Conservation (phyloP, 2,797 vertebrate species). For the Anguilla anguilla region DNA sequence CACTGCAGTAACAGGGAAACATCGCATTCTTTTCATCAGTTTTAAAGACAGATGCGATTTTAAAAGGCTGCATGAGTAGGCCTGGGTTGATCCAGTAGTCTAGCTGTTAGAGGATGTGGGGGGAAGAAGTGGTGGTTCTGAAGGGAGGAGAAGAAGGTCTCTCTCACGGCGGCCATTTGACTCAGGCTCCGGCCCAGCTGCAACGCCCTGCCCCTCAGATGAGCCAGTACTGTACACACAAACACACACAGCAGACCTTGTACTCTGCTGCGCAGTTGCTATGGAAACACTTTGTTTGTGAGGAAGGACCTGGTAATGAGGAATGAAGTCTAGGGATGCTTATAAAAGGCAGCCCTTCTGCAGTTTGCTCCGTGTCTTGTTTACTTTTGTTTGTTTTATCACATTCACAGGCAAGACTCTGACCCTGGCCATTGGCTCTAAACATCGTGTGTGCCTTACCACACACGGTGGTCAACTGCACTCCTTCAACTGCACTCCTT, state of each 20-base stretch:
- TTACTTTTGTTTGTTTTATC: conserved; percentile 26
- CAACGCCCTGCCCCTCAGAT: neutral
- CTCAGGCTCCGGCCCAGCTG: neutral
- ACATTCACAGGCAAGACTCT: conserved; percentile 17
- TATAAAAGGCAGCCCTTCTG: conserved; percentile 31
- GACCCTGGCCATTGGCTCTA: neutral
- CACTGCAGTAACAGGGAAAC: neutral
- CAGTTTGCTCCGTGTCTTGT: conserved; percentile 36
- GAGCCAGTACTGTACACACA: neutral
- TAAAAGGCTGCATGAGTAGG: neutral
- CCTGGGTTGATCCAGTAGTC: neutral
- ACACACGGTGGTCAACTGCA: conserved; percentile 16
- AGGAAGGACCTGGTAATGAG: conserved; percentile 58
- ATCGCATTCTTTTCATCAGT: neutral
- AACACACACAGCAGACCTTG: conserved; percentile 13
- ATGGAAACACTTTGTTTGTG: conserved; percentile 70
- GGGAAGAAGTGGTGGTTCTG: neutral
- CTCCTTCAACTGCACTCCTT: neutral
- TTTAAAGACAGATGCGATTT: neutral
- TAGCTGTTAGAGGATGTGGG: neutral
- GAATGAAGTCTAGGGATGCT: conserved; percentile 46
- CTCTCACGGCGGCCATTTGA: neutral
- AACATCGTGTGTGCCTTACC: conserved; percentile 4
- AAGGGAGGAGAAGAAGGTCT: neutral
- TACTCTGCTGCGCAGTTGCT: conserved; percentile 61